These are phyloP conservation scores for Dendronephthya gigantea DNA, from an alignment of 64 coral and sea anemone species.

Conservation along the genomic window DNA sequence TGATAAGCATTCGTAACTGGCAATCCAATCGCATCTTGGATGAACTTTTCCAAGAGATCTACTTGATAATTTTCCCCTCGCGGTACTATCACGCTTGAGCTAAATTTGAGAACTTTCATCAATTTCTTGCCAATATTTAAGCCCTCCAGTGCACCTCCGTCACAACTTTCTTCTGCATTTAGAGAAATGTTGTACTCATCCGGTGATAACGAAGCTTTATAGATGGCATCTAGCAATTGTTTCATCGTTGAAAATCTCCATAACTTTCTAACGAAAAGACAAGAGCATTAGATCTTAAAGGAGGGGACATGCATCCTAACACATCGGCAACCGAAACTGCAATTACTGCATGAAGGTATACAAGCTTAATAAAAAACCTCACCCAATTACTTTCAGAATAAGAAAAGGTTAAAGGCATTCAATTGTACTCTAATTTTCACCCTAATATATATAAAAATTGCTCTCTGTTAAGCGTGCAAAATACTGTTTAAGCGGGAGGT, in stretches of 20 bases:
- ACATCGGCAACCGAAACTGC: no score
- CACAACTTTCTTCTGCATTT: neutral
- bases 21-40: neutral
- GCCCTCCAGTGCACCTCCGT: neutral
- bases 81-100: neutral
- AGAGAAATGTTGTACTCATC: neutral
- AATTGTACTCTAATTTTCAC: no score
- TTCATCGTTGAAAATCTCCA: neutral
- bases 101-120: neutral
- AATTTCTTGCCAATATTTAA: neutral
- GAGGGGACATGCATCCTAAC: no score
- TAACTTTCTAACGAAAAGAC: neutral
- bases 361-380: no score
- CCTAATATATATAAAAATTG: no score
- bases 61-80: neutral
- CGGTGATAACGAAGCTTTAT: neutral
- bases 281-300: neutral
- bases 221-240: neutral
- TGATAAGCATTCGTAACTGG: neutral
- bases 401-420: neutral
- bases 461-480: no score
- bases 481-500: no score
- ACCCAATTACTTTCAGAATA: neutral
- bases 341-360: no score
- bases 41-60: neutral